phyloP scores from a whole-genome alignment of 2,888 invertebrate genomes.

The Polydrusus tereticollis region DNA sequence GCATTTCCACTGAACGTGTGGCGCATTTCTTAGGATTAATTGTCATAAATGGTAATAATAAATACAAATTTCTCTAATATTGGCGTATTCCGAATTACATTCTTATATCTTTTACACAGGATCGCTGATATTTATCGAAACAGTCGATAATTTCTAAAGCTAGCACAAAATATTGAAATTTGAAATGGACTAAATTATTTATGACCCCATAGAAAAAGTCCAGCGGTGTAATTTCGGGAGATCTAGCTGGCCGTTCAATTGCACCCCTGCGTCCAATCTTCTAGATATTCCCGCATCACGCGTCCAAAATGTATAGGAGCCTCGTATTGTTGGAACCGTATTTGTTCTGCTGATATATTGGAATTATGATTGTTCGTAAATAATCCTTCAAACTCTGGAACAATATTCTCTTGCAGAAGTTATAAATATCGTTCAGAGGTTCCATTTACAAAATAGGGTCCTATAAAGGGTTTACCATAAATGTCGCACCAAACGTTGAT shows the following conservation, averaged over 20 bases:
- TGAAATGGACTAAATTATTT: background rate
- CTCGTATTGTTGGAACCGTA: too few species aligned
- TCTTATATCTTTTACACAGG: too few species aligned
- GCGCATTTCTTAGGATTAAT: too few species aligned
- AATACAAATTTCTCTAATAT: too few species aligned
- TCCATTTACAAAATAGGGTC: slow-evolving; percentile 2
- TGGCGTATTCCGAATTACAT: too few species aligned
- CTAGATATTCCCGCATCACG: background rate
- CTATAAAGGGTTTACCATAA: background rate
- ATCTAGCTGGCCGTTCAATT: too few species aligned
- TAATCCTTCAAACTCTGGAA: background rate
- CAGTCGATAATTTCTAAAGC: too few species aligned
- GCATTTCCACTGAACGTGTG: slow-evolving; percentile 43
- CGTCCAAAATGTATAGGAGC: background rate
- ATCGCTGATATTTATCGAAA: too few species aligned
- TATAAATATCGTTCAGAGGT: slow-evolving; percentile 5
- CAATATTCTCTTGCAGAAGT: too few species aligned
- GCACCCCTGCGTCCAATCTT: background rate
- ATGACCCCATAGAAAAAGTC: background rate
- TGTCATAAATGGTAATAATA: too few species aligned
- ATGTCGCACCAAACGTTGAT: slow-evolving; percentile 4
- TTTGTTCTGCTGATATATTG: background rate
- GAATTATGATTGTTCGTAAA: slow-evolving; percentile 1
- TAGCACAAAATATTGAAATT: too few species aligned
- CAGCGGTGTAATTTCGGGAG: background rate